Evolutionary conservation across 2,113 vertebrate genomes (phyloP), one percentile per base, ranked within the genome.

Genomic region (Cercopithecus mona): DNA sequence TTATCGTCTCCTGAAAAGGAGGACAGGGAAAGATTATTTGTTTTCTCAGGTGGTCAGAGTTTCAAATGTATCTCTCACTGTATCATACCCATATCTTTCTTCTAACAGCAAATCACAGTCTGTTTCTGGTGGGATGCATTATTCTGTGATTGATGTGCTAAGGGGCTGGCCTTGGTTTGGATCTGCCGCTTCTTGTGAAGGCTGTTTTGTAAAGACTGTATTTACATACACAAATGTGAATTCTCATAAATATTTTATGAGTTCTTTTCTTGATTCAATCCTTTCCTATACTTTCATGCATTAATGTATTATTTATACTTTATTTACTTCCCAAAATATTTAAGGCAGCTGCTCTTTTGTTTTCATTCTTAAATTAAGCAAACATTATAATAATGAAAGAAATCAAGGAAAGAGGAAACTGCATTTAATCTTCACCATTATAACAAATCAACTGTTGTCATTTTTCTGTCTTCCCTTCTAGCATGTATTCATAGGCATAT

Each of bases 1-100:
- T 98, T 99, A 64, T 99, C 99, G 61, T 95, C 95, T 89, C 99
- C 98, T 99, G 66, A 70, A 90, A 96, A 75, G 64, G 30, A 90
- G 6, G 20, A 55, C 22, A 73, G 38, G 32, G 11, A 55, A 32
- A 48, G 12, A 57, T 80, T 48, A 9, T 8, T 83, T 2, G 25
- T 38, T n/a, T 66, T 72, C 66, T 70, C 57, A n/a, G 23, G 8
- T 8, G 18, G 50, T 52, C 75, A 30, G 13, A 55, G 6, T 82
- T 75, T 68, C 50, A 78, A 83, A 50, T 35, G 14, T 43, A 16
- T 61, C 76, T 75, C 66, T 59, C 7, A 8, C 20, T 17, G 40
- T 48, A 1, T 32, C 20, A 50, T 7, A 66, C n/a, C 55, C 86
- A 88, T 45, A 20, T 30, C 3, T 61, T 22, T 59, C 72, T 93